A percentile compares a stretch with the other conserved stretches of the same genome.
Conservation (phyloP, 2,888 invertebrate genomes). For the Polydrusus pterygomalis region DNA sequence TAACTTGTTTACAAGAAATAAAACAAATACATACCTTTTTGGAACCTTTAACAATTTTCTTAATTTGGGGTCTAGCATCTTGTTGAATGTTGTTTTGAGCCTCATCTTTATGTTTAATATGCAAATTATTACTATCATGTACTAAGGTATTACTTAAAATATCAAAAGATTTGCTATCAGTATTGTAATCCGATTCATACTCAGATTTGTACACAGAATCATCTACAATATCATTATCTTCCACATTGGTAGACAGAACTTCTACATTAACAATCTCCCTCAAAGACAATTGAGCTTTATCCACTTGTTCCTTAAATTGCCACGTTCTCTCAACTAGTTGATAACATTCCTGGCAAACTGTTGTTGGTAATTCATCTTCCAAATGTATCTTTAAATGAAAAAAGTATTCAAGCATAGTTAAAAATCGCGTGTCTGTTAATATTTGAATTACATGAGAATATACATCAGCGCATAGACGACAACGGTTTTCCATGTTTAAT, state of each 20-base stretch:
- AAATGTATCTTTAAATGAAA: conserved; percentile 68
- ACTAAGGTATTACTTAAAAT: conserved; percentile 1
- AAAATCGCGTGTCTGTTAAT: conserved; percentile 65
- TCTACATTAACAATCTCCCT: conserved; percentile 54
- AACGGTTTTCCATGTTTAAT: conserved; percentile 66
- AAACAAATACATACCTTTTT: conserved; percentile 28
- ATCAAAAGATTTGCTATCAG: conserved; percentile 16
- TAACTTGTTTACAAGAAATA: background rate
- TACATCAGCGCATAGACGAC: conserved; percentile 70
- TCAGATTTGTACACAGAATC: conserved; percentile 22
- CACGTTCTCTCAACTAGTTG: conserved; percentile 69
- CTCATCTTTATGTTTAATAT: conserved; percentile 12
- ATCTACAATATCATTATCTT: conserved; percentile 1
- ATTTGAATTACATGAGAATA: conserved; percentile 64
- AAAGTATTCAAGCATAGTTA: conserved; percentile 66
- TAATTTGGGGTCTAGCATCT: background rate
- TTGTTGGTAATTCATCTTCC: conserved; percentile 67
- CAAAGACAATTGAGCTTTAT: conserved; percentile 69
- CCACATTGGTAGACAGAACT: conserved; percentile 8
- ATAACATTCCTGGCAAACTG: conserved; percentile 67
- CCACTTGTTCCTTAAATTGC: conserved; percentile 69
- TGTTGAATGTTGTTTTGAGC: conserved; percentile 3
- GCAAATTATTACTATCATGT: background rate
- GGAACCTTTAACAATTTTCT: conserved; percentile 5
- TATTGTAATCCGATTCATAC: conserved; percentile 11